A percentile compares a stretch with the other conserved stretches of the same genome.
Conservation (phyloP, 1,140 invertebrate genomes). For the Drosophila kurseongensis region DNA sequence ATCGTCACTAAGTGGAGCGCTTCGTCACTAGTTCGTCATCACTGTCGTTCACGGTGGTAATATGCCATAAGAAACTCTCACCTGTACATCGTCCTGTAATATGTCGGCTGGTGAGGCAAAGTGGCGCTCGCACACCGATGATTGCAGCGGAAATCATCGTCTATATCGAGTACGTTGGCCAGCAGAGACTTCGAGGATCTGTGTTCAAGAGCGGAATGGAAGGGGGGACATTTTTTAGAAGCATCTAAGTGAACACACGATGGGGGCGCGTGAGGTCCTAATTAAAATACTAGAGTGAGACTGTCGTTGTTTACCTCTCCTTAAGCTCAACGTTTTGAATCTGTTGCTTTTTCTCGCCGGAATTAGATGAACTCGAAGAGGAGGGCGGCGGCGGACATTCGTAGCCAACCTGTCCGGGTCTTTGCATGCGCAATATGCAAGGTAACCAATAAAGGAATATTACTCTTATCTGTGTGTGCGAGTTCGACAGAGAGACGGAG, state of each 20-base stretch:
- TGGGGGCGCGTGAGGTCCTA: too few species aligned
- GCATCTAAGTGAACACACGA: background rate
- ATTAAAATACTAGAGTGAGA: background rate
- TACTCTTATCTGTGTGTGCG: constrained; percentile 91
- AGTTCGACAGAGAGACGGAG: constrained; percentile 75
- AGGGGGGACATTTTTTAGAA: background rate
- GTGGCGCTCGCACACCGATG: constrained; percentile 81
- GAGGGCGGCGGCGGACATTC: constrained; percentile 86
- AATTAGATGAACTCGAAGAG: constrained; percentile 85
- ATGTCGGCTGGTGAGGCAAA: constrained; percentile 81
- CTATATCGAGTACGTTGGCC: constrained; percentile 97
- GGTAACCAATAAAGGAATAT: constrained; percentile 98
- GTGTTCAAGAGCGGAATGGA: background rate
- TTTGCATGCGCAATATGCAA: constrained; percentile 96
- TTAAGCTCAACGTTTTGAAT: constrained; percentile 84
- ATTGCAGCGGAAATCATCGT: constrained; percentile 94
- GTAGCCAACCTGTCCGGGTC: constrained; percentile 89
- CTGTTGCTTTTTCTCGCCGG: constrained; percentile 86
- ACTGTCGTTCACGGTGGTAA: too few species aligned
- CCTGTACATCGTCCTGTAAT: constrained; percentile 84
- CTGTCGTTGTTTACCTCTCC: constrained; percentile 76
- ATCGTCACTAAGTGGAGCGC: too few species aligned
- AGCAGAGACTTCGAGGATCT: constrained; percentile 94
- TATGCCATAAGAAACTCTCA: constrained; percentile 17
- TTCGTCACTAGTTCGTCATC: too few species aligned